Percentiles rank a stretch among this genome's conserved stretches.
phyloP scores from a whole-genome alignment of 2,113 vertebrate genomes.

The Daphoenositta chrysoptera region DNA sequence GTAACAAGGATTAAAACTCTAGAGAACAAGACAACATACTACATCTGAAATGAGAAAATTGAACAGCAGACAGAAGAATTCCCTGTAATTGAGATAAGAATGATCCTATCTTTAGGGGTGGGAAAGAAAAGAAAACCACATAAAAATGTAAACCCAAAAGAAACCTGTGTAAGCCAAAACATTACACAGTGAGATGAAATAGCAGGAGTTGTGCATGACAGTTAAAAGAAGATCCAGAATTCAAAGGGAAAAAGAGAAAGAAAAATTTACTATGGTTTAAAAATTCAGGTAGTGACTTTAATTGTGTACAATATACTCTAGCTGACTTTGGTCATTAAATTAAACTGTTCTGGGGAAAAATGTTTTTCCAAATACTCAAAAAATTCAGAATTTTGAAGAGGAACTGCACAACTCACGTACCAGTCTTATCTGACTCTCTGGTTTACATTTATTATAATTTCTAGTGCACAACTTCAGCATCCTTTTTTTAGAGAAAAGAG shows the following conservation, averaged over 20 bases:
- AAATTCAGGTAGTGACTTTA: neutral
- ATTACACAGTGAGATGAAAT: neutral
- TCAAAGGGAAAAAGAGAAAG: neutral
- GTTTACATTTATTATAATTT: neutral
- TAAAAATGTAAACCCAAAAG: neutral
- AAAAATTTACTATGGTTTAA: neutral
- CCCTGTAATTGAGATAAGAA: neutral
- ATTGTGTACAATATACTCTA: neutral
- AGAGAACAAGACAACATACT: neutral
- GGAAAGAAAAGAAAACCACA: neutral
- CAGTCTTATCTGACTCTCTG: neutral
- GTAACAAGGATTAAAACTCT: neutral
- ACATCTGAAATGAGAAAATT: neutral
- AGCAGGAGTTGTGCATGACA: neutral
- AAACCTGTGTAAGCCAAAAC: neutral
- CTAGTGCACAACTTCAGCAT: neutral
- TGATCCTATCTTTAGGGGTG: neutral
- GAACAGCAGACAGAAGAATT: neutral
- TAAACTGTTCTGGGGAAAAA: accelerated
- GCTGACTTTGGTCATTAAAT: neutral
- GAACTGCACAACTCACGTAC: neutral
- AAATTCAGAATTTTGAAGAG: neutral
- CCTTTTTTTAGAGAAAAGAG: neutral
- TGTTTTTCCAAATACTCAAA: neutral
- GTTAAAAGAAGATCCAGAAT: neutral